Evolutionary conservation across 2,888 invertebrate genomes (phyloP), one percentile per base, ranked within the genome.

Genomic region (Agapetus fuscipes): DNA sequence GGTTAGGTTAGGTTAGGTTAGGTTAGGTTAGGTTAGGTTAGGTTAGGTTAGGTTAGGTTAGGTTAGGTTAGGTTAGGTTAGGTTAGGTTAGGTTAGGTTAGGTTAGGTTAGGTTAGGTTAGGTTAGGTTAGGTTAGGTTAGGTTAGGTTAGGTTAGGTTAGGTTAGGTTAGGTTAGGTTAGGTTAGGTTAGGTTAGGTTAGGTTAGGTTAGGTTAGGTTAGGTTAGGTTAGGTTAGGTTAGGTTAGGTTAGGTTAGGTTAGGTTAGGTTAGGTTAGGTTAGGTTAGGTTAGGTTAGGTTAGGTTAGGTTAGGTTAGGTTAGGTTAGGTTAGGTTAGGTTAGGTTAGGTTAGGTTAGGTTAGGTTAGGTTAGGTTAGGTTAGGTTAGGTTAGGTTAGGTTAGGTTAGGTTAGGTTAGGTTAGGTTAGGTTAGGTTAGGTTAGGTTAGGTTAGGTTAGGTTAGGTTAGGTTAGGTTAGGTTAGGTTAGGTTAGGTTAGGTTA

Each of bases 401-500:
- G 24, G 24, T 24, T 24, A 24, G 24, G 24, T 24, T 24, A 24
- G 30, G 34, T 24, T 34, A 25, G 26, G 34, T 34, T 34, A 34
- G 34, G 34, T 34, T 34, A 26, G 34, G 34, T 34, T 34, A 34
- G 34, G 34, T 34, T 34, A 26, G 34, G 34, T 34, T 34, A 26
- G 34, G 34, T 34, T 34, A 34, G 34, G 34, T 34, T 34, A 25
- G 26, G 34, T 24, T 34, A 34, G 34, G 34, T 34, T 34, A 34
- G 34, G 34, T 34, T 34, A 25, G 34, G 34, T 34, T 34, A 34
- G 34, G 34, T 34, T 34, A 34, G 34, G 34, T 34, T 34, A 34
- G 34, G 25, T 34, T 30, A 30, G 30, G 30, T 30, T 30, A 30
- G 30, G 30, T 30, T 30, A 25, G 26, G 34, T 34, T 34, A 34